Evolutionary conservation across 2,113 vertebrate species (phyloP).

Genomic region (Hiodon tergisus): DNA sequence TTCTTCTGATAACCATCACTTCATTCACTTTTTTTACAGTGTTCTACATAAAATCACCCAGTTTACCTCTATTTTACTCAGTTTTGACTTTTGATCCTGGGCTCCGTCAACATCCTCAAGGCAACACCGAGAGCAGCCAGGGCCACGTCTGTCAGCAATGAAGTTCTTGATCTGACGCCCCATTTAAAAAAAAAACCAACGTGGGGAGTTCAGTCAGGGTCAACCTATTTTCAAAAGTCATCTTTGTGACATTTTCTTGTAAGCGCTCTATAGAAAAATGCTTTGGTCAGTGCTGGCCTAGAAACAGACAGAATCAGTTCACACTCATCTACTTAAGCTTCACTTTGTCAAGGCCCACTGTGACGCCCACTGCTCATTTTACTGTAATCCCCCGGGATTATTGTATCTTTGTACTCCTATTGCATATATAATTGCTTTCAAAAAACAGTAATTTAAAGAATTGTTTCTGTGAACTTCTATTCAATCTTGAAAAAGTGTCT

Average conservation of each 20-base stretch:
- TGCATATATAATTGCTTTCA: no score
- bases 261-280: neutral
- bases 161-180: slow-evolving; percentile 13
- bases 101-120: neutral
- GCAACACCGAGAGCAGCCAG: neutral
- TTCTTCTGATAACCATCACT: neutral
- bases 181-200: slow-evolving; percentile 5
- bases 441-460: slow-evolving; percentile 21
- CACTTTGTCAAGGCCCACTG: slow-evolving; percentile 32
- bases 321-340: slow-evolving; percentile 42
- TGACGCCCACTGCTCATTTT: slow-evolving; percentile 30
- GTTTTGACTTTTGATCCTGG: neutral
- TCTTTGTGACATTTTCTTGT: slow-evolving; percentile 6
- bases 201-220: neutral
- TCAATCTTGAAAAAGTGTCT: slow-evolving; percentile 21
- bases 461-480: neutral
- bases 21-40: neutral
- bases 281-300: slow-evolving; percentile 10
- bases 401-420: neutral
- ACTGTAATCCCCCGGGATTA: slow-evolving; percentile 31
- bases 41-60: neutral
- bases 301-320: slow-evolving; percentile 36
- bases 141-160: neutral
- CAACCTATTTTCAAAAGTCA: slow-evolving; percentile 1
- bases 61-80: neutral